These are phyloP conservation scores for Tigriopus californicus DNA, from an alignment of 2,888 invertebrate genomes.

Conservation along the genomic window DNA sequence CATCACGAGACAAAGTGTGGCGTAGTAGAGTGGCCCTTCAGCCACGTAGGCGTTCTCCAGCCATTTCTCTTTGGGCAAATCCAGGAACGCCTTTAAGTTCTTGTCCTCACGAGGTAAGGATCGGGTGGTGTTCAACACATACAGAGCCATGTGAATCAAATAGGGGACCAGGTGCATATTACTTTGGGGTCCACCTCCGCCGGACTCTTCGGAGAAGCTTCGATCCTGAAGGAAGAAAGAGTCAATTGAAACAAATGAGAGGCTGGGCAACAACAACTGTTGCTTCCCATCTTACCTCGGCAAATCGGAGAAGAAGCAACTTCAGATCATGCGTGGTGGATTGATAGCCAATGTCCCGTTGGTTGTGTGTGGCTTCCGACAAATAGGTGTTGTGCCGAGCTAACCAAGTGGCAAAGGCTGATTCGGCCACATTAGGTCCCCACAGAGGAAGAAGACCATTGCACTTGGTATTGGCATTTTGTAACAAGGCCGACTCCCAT, in stretches of 20 bases:
- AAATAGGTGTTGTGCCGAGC: slow-evolving; percentile 77
- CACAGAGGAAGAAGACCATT: slow-evolving; percentile 89
- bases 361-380: slow-evolving; percentile 27
- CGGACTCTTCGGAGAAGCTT: slow-evolving; percentile 92
- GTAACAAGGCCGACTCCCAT: slow-evolving; percentile 93
- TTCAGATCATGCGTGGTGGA: slow-evolving; percentile 81
- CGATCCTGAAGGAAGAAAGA: slow-evolving; percentile 43
- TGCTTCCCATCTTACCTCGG: slow-evolving; percentile 26
- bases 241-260: background rate
- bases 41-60: slow-evolving; percentile 69
- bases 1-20: slow-evolving; percentile 56
- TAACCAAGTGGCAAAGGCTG: slow-evolving; percentile 77
- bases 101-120: slow-evolving; percentile 47
- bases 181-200: slow-evolving; percentile 88
- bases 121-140: slow-evolving; percentile 51
- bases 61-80: slow-evolving; percentile 33
- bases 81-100: slow-evolving; percentile 50
- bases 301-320: slow-evolving; percentile 64
- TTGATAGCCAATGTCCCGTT: slow-evolving; percentile 28
- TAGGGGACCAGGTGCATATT: slow-evolving; percentile 94
- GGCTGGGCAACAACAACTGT: too few species aligned
- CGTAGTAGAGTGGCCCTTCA: slow-evolving; percentile 78
- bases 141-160: slow-evolving; percentile 78
- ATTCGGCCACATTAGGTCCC: slow-evolving; percentile 85
- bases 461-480: slow-evolving; percentile 93